These are phyloP conservation scores for Meloidogyne exigua DNA, from an alignment of 1,140 invertebrate species.

Conservation along the genomic window DNA sequence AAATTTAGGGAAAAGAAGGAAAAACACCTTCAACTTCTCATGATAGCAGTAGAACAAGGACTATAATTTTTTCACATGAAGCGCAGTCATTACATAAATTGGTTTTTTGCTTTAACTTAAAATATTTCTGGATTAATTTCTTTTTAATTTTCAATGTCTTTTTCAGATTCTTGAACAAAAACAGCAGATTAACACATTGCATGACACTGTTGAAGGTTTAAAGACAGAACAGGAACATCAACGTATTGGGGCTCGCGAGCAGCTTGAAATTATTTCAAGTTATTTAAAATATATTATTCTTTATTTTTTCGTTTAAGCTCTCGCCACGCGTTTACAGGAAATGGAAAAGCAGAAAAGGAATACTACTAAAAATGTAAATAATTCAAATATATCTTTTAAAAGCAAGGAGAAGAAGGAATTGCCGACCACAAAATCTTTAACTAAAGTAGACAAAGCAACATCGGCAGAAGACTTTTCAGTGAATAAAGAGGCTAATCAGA, in stretches of 20 bases:
- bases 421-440: too few relatives aligned
- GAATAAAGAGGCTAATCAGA: neutral
- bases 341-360: neutral
- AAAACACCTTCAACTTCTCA: neutral
- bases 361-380: neutral
- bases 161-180: constrained; percentile 12
- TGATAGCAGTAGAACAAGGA: neutral
- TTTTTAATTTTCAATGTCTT: neutral
- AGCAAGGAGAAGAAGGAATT: neutral
- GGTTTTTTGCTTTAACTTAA: neutral
- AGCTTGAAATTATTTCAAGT: constrained; percentile 9
- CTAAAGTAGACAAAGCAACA: neutral
- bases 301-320: neutral
- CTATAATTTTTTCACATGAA: constrained; percentile 24
- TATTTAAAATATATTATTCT: neutral
- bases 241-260: constrained; percentile 9
- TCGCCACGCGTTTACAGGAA: neutral
- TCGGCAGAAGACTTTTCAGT: neutral
- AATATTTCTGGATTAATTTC: too few relatives aligned
- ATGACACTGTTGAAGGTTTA: constrained; percentile 5
- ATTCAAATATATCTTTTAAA: neutral
- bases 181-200: constrained; percentile 11
- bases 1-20: constrained; percentile 10
- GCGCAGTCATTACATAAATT: constrained; percentile 23
- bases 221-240: neutral